These are phyloP conservation scores for Trissolcus japonicus DNA, from an alignment of 2,888 invertebrate genomes.

Conservation along the genomic window DNA sequence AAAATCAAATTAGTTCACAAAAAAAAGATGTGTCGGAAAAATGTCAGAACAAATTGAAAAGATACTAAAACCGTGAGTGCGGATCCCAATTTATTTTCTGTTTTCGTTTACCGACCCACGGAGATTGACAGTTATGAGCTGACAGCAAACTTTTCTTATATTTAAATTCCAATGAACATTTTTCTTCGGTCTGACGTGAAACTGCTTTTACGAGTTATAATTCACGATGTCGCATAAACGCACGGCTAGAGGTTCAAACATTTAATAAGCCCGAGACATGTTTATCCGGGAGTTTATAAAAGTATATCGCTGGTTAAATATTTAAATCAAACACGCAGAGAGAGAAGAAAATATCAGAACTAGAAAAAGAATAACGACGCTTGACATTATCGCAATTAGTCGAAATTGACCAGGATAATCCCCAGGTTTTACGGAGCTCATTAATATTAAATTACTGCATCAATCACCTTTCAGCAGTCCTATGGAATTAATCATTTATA, in stretches of 20 bases:
- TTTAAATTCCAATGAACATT: constrained; percentile 37
- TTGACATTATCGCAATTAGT: constrained; percentile 12
- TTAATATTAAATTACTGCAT: constrained; percentile 12
- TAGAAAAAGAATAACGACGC: constrained; percentile 3
- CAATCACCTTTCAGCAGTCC: constrained; percentile 1
- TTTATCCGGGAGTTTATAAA: no score
- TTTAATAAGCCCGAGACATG: constrained; percentile 19
- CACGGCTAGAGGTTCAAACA: constrained; percentile 21
- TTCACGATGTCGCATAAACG: constrained; percentile 31
- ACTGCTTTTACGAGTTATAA: constrained; percentile 37
- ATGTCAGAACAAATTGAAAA: neutral
- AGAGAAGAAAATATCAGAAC: neutral
- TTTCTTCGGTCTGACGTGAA: constrained; percentile 22
- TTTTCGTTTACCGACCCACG: constrained; percentile 8
- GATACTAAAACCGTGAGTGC: neutral
- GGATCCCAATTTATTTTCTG: constrained; percentile 4
- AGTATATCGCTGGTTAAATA: constrained; percentile 8
- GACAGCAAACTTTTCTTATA: constrained; percentile 37
- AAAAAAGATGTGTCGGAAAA: constrained; percentile 1
- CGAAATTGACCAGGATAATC: constrained; percentile 6
- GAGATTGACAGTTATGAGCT: constrained; percentile 35
- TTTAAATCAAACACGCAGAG: constrained; percentile 5
- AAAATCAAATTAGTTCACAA: neutral
- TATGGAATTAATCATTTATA: constrained; percentile 3
- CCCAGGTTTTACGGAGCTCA: neutral